A percentile compares a stretch with the other conserved stretches of the same genome.
Evolutionary conservation across 2,113 vertebrate genomes (phyloP).

Genomic region (Bothrops jararaca): DNA sequence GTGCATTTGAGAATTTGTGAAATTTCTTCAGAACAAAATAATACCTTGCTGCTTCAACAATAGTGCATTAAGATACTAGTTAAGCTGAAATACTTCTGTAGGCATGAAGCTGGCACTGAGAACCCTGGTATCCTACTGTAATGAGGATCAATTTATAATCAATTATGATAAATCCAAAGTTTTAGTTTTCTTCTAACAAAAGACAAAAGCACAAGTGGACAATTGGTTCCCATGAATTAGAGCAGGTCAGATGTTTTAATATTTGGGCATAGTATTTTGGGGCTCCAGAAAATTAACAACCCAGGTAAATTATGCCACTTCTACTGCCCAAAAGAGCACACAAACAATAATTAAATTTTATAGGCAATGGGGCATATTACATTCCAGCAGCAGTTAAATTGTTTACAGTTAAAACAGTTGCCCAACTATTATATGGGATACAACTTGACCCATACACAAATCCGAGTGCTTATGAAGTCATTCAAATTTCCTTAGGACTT

Average conservation of each 20-base stretch:
- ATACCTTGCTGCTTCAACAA: constrained; percentile 48
- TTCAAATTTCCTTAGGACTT: not conserved
- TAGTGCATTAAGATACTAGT: constrained; percentile 66
- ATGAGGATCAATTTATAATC: not conserved
- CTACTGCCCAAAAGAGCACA: not conserved
- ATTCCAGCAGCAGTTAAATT: not conserved
- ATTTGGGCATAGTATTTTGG: not conserved
- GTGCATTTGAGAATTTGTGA: constrained; percentile 29
- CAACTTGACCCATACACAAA: not conserved
- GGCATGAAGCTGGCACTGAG: not conserved
- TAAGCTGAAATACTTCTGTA: constrained; percentile 59
- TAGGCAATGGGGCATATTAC: not conserved
- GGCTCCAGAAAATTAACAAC: not conserved
- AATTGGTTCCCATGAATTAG: not conserved
- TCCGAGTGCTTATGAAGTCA: too few relatives aligned
- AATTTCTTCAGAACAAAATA: constrained; percentile 37
- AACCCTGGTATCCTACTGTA: not conserved
- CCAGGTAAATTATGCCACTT: not conserved
- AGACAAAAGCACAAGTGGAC: not conserved
- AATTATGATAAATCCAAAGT: not conserved
- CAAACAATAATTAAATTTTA: not conserved
- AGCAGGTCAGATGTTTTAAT: not conserved
- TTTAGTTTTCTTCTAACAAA: not conserved
- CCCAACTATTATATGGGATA: not conserved
- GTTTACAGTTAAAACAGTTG: not conserved